Evolutionary conservation across 1,140 invertebrate species (phyloP).

Genomic region (Halesus radiatus): DNA sequence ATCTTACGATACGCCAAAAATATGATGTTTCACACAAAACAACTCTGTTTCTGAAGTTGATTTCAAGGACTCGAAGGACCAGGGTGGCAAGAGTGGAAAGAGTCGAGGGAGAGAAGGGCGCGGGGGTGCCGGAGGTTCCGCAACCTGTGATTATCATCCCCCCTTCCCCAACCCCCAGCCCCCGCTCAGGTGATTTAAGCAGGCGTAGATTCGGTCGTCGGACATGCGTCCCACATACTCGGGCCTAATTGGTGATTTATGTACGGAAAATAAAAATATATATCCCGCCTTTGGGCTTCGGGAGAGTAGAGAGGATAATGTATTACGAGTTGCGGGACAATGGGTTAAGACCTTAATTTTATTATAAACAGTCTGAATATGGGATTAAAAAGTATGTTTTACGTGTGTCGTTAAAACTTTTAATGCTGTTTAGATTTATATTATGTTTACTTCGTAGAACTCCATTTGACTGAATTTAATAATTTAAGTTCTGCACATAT

Average conservation of each 20-base stretch:
- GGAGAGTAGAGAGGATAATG: slow-evolving; percentile 18
- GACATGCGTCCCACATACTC: slow-evolving; percentile 40
- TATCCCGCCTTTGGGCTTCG: slow-evolving; percentile 19
- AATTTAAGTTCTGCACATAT: too few species aligned
- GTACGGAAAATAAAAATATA: slow-evolving; percentile 29
- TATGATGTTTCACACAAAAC: neutral
- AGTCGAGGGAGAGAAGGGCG: slow-evolving; percentile 16
- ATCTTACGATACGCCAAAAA: neutral
- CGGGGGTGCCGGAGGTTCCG: slow-evolving; percentile 39
- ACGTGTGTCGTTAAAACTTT: too few species aligned
- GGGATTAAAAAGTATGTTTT: too few species aligned
- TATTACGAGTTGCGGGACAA: slow-evolving; percentile 1
- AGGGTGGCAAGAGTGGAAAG: neutral
- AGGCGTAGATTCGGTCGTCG: slow-evolving; percentile 46
- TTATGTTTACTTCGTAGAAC: too few species aligned
- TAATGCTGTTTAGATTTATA: too few species aligned
- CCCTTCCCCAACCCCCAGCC: neutral
- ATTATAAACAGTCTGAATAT: too few species aligned
- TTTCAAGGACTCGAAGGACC: neutral
- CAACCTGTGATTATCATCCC: slow-evolving; percentile 56
- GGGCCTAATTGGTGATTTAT: slow-evolving; percentile 49
- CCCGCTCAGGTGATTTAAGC: slow-evolving; percentile 35
- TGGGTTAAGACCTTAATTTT: neutral
- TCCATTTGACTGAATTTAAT: too few species aligned
- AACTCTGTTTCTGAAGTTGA: slow-evolving; percentile 11